Evolutionary conservation across 2,888 invertebrate species (phyloP).

Genomic region (Miltochrista miniata): DNA sequence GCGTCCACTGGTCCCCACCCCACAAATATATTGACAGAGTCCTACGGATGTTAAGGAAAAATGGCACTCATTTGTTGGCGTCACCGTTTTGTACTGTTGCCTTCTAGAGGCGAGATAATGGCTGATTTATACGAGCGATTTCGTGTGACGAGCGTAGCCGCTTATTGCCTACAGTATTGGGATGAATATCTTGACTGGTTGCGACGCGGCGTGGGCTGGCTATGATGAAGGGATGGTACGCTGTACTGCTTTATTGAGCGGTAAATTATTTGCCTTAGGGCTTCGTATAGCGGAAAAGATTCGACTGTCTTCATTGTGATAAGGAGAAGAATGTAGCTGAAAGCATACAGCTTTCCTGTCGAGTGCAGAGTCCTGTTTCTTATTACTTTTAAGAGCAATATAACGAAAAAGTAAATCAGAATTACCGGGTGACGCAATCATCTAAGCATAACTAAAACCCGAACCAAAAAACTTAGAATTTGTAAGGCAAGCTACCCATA

Average conservation of each 20-base stretch:
- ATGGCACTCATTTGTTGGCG: constrained; percentile 81
- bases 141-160: constrained; percentile 57
- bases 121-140: constrained; percentile 78
- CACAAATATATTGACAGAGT: constrained; percentile 80
- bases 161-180: constrained; percentile 35
- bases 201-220: constrained; percentile 8
- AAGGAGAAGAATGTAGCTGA: too few relatives aligned
- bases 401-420: too few relatives aligned
- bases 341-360: too few relatives aligned
- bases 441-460: too few relatives aligned
- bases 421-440: too few relatives aligned
- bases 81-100: constrained; percentile 80
- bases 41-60: constrained; percentile 79
- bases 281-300: too few relatives aligned
- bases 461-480: too few relatives aligned
- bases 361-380: too few relatives aligned
- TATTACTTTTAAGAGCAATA: too few relatives aligned
- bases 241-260: constrained; percentile 13
- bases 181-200: constrained; percentile 32
- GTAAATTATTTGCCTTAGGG: constrained; percentile 8
- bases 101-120: constrained; percentile 80
- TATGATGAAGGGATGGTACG: constrained; percentile 12
- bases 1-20: constrained; percentile 29
- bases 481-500: too few relatives aligned
- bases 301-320: too few relatives aligned